Evolutionary conservation across 2,888 invertebrate genomes (phyloP), one percentile per base, ranked within the genome.

Genomic region (Sinopyrophorus schimmeli): DNA sequence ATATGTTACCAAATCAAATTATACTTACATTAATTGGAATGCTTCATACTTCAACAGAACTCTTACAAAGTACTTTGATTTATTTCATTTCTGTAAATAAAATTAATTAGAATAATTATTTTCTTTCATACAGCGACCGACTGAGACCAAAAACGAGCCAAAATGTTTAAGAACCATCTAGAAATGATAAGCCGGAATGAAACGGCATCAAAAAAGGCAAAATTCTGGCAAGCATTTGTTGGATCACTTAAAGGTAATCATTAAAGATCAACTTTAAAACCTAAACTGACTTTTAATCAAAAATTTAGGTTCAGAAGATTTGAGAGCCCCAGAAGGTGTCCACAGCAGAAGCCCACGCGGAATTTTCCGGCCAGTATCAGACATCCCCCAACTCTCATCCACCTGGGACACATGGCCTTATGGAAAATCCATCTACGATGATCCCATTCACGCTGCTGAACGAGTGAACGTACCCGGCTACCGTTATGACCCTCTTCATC

Each of bases 141-240:
- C 83, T 83, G 80, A 77, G 73, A 68, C 81, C 54, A 64, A 47
- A 27, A 57, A 43, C 47, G 50, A 80, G 79, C 76, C 80, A 87
- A 85, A 80, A 88, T 91, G 87, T 89, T 91, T 80, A 90, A 87
- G 81, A 88, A 79, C 77, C 92, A 92, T 80, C 85, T 92, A 79
- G 91, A 91, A 80, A 91, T 92, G 89, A 92, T 92, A 75, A 89
- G 91, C 79, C 86, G 91, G 78, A 91, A 92, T 76, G 92, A 92
- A 80, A 84, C 87, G 74, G 85, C 90, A 74, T 87, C 89, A 78
- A 90, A 89, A 81, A 92, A 92, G 80, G 92, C 92, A 75, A 92
- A 85, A 80, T 92, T 92, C 79, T 92, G 92, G 92, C 91, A 91
- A 78, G 90, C 91, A 72, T 92, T 88, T 76, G 89, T 92, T 75